These are phyloP conservation scores for Nettapus auritus DNA, from an alignment of 2,113 vertebrate genomes.

Conservation along the genomic window DNA sequence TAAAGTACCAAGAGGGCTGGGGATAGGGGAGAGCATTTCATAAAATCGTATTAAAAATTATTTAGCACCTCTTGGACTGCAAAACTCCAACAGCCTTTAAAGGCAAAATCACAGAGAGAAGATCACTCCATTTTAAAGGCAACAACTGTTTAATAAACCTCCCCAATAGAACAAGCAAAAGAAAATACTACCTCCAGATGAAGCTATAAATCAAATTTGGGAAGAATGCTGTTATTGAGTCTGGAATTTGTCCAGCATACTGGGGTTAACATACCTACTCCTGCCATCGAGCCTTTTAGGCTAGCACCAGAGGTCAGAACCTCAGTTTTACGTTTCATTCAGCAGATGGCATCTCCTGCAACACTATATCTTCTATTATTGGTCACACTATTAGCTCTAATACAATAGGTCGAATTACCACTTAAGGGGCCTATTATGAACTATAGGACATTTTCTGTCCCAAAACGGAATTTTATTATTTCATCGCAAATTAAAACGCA, in stretches of 20 bases:
- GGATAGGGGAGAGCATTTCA: background rate
- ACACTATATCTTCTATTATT: background rate
- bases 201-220: slow-evolving; percentile 37
- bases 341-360: background rate
- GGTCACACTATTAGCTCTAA: background rate
- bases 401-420: background rate
- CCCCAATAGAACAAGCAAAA: background rate
- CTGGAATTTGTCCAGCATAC: background rate
- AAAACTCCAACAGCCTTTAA: background rate
- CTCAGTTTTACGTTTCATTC: background rate
- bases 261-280: background rate
- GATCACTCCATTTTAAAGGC: background rate
- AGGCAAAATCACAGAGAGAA: background rate
- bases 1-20: background rate
- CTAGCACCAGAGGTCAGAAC: background rate
- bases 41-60: background rate
- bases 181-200: slow-evolving; percentile 30
- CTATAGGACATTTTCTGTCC: background rate
- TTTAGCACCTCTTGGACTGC: background rate
- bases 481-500: background rate
- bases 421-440: accelerated
- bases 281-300: background rate
- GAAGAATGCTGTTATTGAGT: background rate
- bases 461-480: background rate
- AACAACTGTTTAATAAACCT: slow-evolving; percentile 44